Percentiles rank a stretch among this genome's conserved stretches.
Evolutionary conservation across 2,797 vertebrate species (phyloP).

Genomic region (Catamblyrhynchus diadema): DNA sequence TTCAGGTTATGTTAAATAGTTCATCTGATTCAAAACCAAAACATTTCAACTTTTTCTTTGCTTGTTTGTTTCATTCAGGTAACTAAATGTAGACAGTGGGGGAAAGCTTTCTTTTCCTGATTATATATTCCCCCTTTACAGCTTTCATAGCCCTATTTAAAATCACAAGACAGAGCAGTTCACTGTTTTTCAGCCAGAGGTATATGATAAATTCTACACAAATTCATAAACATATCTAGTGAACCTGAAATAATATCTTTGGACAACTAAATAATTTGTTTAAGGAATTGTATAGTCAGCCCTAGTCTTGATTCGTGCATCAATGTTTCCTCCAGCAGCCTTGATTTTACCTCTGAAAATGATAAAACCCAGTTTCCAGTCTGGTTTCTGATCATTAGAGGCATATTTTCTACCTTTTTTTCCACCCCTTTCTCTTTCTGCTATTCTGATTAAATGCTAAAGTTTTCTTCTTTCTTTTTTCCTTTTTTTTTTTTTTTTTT

Average conservation of each 20-base stretch:
- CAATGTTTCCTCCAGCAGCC: not conserved
- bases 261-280: not conserved
- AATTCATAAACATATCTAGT: not conserved
- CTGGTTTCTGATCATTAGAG: not conserved
- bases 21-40: not conserved
- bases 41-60: not conserved
- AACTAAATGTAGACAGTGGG: accelerated
- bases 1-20: not conserved
- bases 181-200: not conserved
- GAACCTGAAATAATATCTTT: not conserved
- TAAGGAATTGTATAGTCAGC: not conserved
- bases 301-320: not conserved
- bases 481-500: not conserved
- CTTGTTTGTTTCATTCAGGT: not conserved
- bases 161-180: not conserved
- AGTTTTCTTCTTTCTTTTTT: not conserved
- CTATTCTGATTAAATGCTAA: not conserved
- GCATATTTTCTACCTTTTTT: not conserved
- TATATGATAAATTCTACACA: not conserved
- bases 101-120: not conserved
- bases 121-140: accelerated
- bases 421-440: not conserved
- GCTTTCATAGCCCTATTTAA: not conserved
- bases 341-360: not conserved
- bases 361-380: not conserved